Evolutionary conservation across 2,113 vertebrate species (phyloP), one percentile per base, ranked within the genome.

Genomic region (Oreochromis tanganicae): DNA sequence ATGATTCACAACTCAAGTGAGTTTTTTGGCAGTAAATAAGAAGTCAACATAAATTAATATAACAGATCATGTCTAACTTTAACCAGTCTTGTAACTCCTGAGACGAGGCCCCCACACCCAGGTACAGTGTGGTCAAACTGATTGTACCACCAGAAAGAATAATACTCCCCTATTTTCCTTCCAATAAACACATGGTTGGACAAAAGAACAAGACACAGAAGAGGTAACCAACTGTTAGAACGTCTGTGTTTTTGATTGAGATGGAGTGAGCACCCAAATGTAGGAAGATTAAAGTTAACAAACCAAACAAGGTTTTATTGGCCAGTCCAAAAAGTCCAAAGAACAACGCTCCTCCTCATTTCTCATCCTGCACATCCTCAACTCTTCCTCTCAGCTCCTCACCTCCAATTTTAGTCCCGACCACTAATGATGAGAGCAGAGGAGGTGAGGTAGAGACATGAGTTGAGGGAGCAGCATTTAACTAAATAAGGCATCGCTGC

Each of bases 171-270:
- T 29, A 2, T 6, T 5, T 89, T 85, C 80, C 85, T 57, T 48
- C 2, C 75, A 29, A 66, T 87, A 86, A 85, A 89, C 90, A 81
- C 87, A 83, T 34, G 83, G 87, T 87, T 85, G 61, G 80, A 87
- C 71, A n/a, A 73, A 71, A 91, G 82, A 56, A 85, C 61, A 41
- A 82, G 21, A 14, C 19, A 57, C 36, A 43, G 8, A 57, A 27
- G 63, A 63, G 1, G 57, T 17, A 17, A 59, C 4, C 4, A 29
- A 7, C 6, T 29, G 12, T 57, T 57, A 29, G 12, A 34, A 3
- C 11, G 7, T 9, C n/a, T 43, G 21, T 46, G 66, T 0, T 43
- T n/a, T 5, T 66, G 17, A 63, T 12, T 21, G 41, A 1, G 21
- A 43, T 21, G 19, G n/a, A 43, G 63, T 24, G 38, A 73, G 13